Percentiles rank a stretch among this genome's conserved stretches.
Conservation (phyloP, 2,113 vertebrate species). For the Oceanites oceanicus region DNA sequence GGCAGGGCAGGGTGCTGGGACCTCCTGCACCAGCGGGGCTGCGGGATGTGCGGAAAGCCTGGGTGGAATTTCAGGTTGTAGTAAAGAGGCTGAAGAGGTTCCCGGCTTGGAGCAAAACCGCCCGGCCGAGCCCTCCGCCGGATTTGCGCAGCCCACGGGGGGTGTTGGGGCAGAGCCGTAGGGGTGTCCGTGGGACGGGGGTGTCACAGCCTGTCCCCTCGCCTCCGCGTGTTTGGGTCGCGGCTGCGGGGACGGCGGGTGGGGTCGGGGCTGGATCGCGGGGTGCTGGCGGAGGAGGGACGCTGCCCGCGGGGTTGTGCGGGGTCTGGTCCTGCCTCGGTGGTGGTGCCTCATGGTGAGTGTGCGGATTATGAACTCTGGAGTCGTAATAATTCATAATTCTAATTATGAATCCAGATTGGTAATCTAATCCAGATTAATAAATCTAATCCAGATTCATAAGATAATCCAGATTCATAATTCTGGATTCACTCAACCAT, state of each 20-base stretch:
- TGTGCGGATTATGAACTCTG: not conserved
- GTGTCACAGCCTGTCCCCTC: not conserved
- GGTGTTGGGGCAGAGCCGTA: not conserved
- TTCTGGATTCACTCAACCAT: fast-evolving
- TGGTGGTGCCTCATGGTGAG: fast-evolving
- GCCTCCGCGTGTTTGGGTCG: fast-evolving
- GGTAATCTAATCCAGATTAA: not conserved
- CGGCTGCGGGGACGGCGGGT: fast-evolving
- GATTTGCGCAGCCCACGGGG: not conserved
- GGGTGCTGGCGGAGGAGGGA: not conserved
- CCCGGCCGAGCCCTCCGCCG: fast-evolving
- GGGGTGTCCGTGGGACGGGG: not conserved
- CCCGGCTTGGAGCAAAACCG: not conserved
- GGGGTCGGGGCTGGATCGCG: fast-evolving
- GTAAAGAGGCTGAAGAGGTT: not conserved
- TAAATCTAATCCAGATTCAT: not conserved
- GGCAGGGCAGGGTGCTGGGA: not conserved
- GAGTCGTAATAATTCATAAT: not conserved
- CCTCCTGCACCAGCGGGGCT: not conserved
- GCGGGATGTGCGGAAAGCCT: not conserved
- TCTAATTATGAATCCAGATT: not conserved
- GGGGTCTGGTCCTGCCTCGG: fast-evolving
- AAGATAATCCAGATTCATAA: not conserved
- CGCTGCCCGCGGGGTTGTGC: not conserved
- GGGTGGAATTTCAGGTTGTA: not conserved